Conservation (phyloP, 2,797 vertebrate genomes). For the Typhlichthys subterraneus region DNA sequence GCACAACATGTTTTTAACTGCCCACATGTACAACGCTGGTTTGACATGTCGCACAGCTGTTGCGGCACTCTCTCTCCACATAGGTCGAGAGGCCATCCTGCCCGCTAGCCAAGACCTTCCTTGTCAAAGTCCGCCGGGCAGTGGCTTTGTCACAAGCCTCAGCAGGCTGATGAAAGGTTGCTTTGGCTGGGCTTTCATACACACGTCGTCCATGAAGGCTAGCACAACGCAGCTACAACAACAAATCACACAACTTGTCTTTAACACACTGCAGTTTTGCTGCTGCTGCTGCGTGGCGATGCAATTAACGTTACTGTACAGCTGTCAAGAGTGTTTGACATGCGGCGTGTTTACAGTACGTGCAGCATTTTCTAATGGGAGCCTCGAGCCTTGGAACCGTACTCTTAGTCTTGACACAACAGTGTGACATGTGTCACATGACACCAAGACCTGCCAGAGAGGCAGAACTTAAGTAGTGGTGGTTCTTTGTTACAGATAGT, state of each 20-base stretch:
- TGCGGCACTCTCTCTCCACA: not conserved
- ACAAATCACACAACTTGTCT: not conserved
- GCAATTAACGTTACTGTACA: slow-evolving; percentile 20
- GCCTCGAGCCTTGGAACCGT: not conserved
- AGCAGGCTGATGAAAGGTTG: slow-evolving; percentile 2
- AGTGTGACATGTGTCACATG: not conserved
- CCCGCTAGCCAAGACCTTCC: slow-evolving; percentile 10
- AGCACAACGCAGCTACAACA: slow-evolving; percentile 3
- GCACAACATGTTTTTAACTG: slow-evolving; percentile 17
- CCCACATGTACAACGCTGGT: not conserved
- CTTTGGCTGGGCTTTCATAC: slow-evolving; percentile 2
- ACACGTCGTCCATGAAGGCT: slow-evolving; percentile 1
- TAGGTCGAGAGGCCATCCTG: too few species aligned
- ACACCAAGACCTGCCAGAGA: not conserved
- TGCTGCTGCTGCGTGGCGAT: slow-evolving; percentile 2
- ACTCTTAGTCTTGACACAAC: not conserved
- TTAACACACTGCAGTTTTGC: not conserved
- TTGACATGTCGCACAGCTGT: slow-evolving; percentile 5
- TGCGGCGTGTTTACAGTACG: slow-evolving; percentile 9
- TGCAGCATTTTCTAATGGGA: slow-evolving; percentile 25
- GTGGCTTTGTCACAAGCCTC: slow-evolving; percentile 11
- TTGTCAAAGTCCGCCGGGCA: slow-evolving; percentile 24
- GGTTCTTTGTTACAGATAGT: not conserved
- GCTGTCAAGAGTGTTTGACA: slow-evolving; percentile 41
- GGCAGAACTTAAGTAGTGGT: not conserved